phyloP scores from a whole-genome alignment of 1,140 invertebrate species.

The Gryllus bimaculatus region DNA sequence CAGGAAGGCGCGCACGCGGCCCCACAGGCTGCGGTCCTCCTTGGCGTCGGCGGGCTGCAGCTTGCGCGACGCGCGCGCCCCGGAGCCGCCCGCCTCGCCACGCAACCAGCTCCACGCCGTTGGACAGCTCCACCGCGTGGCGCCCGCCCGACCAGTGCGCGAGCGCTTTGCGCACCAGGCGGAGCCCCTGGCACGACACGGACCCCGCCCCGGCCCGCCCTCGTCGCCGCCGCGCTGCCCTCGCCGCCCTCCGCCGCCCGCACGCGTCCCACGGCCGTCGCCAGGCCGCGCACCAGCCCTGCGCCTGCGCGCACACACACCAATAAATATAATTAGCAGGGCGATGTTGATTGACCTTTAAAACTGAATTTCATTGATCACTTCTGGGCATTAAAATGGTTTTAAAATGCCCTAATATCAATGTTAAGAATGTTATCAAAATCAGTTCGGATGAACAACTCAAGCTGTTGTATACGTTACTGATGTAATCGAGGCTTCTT shows the following conservation, averaged over 20 bases:
- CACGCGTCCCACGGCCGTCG: background rate
- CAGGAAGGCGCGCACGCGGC: conserved; percentile 51
- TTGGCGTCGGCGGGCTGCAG: background rate
- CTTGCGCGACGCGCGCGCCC: background rate
- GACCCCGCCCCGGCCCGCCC: too few relatives aligned
- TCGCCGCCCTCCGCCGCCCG: too few relatives aligned
- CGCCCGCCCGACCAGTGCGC: background rate
- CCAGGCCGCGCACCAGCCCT: background rate
- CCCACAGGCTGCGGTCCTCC: conserved; percentile 37
- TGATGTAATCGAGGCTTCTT: too few relatives aligned
- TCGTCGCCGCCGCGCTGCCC: background rate
- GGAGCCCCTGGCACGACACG: background rate
- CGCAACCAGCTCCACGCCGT: background rate
- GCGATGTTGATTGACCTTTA: too few relatives aligned
- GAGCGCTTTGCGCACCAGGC: background rate
- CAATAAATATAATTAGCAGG: too few relatives aligned
- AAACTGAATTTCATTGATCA: too few relatives aligned
- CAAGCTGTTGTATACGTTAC: too few relatives aligned
- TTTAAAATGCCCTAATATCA: too few relatives aligned
- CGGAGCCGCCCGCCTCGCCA: background rate
- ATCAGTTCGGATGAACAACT: too few relatives aligned
- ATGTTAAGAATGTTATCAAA: too few relatives aligned
- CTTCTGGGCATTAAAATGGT: too few relatives aligned
- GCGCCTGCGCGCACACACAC: background rate
- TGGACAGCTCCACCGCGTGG: background rate